Base-by-base conservation (phyloP, 2,113 vertebrate species). In the Gasterosteus nipponicus region DNA sequence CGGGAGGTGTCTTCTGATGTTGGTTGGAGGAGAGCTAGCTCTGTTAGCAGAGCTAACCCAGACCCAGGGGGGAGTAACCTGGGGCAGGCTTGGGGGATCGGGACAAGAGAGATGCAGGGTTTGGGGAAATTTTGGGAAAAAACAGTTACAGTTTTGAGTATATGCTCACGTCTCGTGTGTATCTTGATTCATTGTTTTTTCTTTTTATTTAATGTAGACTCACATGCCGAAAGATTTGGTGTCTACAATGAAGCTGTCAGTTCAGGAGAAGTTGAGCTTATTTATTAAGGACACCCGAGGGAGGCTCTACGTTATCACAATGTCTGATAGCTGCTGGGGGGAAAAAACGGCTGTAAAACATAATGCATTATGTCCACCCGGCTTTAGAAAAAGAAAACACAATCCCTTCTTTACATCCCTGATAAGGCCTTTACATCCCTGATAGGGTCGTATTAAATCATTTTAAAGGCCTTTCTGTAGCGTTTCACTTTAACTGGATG, bases 281-380 rank as follows among this genome's bases (percentile, higher is more conserved):
- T 35, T 26, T 26, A 26, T 35, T 59, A n/a, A 79, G 67, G 74
- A 75, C 70, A 46, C 2, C 47, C 58, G 49, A 53, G 72, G 33
- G 64, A 68, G 56, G n/a, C 35, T 29, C 29, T 70, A 51, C 7
- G 2, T 56, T 7, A 81, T 87, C 69, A 29, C 68, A 29, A 42
- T 4, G 47, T 57, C 73, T 65, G 44, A 77, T 76, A 9, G 10
- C 73, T 63, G 59, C 53, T 47, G 44, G 57, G 33, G 10, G 12
- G 78, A 56, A 78, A 22, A 18, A 19, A 7, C 73, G 59, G 54
- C 44, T 41, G 29, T 73, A 51, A 57, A 42, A 66, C 42, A 61
- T 5, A 49, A 73, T 19, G 49, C 64, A 67, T 18, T 3, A 26
- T 41, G 26, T 64, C 51, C 38, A 8, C 60, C 41, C 19, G 31